Conservation (phyloP, 2,888 invertebrate species). For the Magallana nippona region DNA sequence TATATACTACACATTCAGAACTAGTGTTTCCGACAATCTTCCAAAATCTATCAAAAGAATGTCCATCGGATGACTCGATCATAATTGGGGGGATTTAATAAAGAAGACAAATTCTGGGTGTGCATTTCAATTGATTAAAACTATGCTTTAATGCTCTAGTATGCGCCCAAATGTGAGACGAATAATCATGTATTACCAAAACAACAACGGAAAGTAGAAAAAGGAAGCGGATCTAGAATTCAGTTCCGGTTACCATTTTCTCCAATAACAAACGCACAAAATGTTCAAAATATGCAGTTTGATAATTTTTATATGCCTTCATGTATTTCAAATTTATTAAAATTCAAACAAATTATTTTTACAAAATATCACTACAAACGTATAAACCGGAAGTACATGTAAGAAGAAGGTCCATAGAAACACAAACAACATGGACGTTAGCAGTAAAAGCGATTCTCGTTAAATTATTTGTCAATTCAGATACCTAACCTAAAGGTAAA, state of each 20-base stretch:
- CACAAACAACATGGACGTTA: constrained; percentile 37
- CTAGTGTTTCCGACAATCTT: neutral
- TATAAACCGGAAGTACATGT: constrained; percentile 14
- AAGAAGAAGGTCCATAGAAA: constrained; percentile 23
- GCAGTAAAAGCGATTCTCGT: neutral
- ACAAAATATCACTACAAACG: neutral
- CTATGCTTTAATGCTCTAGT: neutral
- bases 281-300: no score
- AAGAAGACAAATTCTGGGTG: no score
- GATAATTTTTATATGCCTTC: no score
- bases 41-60: neutral
- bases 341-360: no score
- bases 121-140: no score
- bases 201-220: constrained; percentile 43
- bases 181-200: neutral
- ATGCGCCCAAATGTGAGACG: neutral
- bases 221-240: constrained; percentile 47
- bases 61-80: no score
- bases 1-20: no score
- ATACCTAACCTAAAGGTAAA: neutral
- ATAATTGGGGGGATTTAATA: no score
- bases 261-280: constrained; percentile 23
- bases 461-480: neutral
- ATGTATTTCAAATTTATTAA: no score
- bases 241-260: constrained; percentile 38